Evolutionary conservation across 2,797 vertebrate genomes (phyloP).

Genomic region (Erithacus rubecula): DNA sequence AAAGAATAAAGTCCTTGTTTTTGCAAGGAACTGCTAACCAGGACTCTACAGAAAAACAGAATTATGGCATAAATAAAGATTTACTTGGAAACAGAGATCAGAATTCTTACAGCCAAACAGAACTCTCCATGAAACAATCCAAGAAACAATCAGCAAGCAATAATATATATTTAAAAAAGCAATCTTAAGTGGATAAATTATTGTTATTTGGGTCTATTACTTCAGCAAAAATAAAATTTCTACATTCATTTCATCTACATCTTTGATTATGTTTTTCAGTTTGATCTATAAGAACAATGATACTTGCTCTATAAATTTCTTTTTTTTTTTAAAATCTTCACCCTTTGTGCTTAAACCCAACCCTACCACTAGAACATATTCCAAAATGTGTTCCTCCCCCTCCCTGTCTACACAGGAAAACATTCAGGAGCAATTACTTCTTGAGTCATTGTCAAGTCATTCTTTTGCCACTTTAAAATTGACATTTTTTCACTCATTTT

Average conservation of each 20-base stretch:
- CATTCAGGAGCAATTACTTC: neutral
- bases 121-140: neutral
- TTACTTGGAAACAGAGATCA: slow-evolving; percentile 40
- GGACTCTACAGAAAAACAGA: slow-evolving; percentile 40
- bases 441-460: neutral
- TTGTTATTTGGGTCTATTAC: neutral
- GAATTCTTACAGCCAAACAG: slow-evolving; percentile 5
- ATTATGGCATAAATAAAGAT: slow-evolving; percentile 5
- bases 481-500: neutral
- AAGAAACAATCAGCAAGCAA: neutral
- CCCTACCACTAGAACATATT: neutral
- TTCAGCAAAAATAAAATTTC: neutral
- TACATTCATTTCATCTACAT: neutral
- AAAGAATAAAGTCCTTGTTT: slow-evolving; percentile 41
- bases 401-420: neutral
- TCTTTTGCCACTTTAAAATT: neutral
- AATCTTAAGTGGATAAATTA: neutral
- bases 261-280: neutral
- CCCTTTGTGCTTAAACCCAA: neutral
- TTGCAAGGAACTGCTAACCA: slow-evolving; percentile 27
- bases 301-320: neutral
- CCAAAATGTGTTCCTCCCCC: neutral
- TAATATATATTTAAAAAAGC: neutral
- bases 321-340: neutral
- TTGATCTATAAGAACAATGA: neutral